A percentile compares a stretch with the other conserved stretches of the same genome.
Conservation (phyloP, 2,113 vertebrate genomes). For the Protobothrops mucrosquamatus region DNA sequence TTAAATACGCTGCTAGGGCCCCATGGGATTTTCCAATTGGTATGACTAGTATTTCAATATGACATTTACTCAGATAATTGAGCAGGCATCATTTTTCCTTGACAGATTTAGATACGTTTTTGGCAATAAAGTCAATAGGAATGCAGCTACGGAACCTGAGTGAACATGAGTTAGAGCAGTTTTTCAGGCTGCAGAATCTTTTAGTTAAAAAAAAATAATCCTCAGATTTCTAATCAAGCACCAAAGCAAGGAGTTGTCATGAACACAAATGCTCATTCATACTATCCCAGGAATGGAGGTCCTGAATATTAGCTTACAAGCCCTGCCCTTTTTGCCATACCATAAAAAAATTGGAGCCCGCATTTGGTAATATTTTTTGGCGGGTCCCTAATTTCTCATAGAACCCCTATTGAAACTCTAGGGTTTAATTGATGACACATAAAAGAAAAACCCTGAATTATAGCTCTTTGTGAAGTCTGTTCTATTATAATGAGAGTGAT, state of each 20-base stretch:
- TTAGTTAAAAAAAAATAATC: background rate
- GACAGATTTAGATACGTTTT: background rate
- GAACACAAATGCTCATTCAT: background rate
- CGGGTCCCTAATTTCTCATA: background rate
- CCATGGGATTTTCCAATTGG: background rate
- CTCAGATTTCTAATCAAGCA: background rate
- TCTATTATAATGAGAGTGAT: background rate
- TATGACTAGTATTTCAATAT: background rate
- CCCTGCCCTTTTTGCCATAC: background rate
- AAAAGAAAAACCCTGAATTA: background rate
- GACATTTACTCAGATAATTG: background rate
- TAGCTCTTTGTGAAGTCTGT: background rate
- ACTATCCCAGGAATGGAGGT: background rate
- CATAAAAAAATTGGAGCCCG: background rate
- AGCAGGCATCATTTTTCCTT: background rate
- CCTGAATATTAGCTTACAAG: background rate
- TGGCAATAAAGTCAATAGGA: background rate
- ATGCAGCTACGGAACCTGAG: background rate
- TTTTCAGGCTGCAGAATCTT: background rate
- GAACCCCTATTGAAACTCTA: background rate
- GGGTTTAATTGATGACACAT: background rate
- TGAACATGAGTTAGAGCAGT: background rate
- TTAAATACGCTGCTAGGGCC: background rate
- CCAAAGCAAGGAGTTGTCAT: background rate
- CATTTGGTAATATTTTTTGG: background rate